Evolutionary conservation across 2,888 invertebrate genomes (phyloP).

Genomic region (Leptopilina myrica): DNA sequence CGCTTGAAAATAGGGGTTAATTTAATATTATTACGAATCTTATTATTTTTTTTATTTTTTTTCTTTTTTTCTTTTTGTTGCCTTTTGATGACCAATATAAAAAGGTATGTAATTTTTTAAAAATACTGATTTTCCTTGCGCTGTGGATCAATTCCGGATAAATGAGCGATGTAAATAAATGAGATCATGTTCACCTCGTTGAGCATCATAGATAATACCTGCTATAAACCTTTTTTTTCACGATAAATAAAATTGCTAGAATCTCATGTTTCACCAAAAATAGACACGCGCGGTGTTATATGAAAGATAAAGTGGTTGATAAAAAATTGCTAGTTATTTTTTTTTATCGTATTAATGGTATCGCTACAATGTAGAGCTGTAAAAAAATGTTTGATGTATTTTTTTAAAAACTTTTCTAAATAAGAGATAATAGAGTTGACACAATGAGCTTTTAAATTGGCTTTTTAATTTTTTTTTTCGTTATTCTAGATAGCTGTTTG

Average conservation of each 20-base stretch:
- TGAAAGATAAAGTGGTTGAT: background rate
- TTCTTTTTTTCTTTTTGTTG: background rate
- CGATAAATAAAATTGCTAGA: conserved; percentile 11
- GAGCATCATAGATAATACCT: background rate
- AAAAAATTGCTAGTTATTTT: conserved; percentile 9
- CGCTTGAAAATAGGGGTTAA: background rate
- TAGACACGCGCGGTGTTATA: background rate
- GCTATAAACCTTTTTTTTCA: background rate
- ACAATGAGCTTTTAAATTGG: too few relatives aligned
- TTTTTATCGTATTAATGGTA: background rate
- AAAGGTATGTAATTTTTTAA: too few relatives aligned
- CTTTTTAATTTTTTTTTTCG: background rate
- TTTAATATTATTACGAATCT: background rate
- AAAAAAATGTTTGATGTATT: background rate
- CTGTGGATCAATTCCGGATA: background rate
- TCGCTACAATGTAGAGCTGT: background rate
- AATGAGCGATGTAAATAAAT: conserved; percentile 9
- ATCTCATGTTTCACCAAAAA: background rate
- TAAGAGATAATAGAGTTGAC: background rate
- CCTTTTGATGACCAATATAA: too few relatives aligned
- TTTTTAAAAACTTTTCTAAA: background rate
- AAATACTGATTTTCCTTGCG: background rate
- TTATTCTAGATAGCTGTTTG: background rate
- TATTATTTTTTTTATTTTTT: background rate
- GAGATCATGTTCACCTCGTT: conserved; percentile 10